Conservation (phyloP, 2,113 vertebrate genomes). For the Ciconia stormi region DNA sequence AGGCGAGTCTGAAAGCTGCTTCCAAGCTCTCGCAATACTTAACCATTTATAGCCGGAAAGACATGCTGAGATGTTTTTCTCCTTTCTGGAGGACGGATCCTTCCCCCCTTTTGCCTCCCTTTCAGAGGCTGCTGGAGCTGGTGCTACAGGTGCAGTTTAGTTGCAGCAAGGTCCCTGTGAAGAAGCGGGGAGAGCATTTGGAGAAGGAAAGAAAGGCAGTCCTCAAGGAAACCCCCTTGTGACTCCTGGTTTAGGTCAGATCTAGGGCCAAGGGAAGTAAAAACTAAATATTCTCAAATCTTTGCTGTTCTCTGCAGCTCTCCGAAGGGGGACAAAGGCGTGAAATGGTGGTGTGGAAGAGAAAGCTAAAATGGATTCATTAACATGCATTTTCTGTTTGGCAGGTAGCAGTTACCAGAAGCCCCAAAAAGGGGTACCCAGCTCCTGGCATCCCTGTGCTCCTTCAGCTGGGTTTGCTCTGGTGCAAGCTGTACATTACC, state of each 20-base stretch:
- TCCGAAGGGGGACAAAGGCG: background rate
- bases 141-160: background rate
- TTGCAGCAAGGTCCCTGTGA: background rate
- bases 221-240: background rate
- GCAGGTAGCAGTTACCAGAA: background rate
- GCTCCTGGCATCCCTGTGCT: background rate
- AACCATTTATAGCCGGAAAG: background rate
- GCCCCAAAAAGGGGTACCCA: background rate
- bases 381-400: background rate
- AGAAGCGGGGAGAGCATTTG: background rate
- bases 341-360: background rate
- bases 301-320: background rate
- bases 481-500: background rate
- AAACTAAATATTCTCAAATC: background rate
- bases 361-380: background rate
- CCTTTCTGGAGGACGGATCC: background rate
- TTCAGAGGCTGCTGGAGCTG: background rate
- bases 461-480: background rate
- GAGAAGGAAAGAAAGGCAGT: background rate
- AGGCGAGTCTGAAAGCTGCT: background rate
- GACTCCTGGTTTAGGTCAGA: background rate
- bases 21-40: background rate
- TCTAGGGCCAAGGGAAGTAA: background rate
- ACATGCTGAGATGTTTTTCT: background rate
- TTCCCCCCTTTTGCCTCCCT: accelerated